Conservation (phyloP, 2,797 vertebrate genomes). For the Toxotes lorentzi region DNA sequence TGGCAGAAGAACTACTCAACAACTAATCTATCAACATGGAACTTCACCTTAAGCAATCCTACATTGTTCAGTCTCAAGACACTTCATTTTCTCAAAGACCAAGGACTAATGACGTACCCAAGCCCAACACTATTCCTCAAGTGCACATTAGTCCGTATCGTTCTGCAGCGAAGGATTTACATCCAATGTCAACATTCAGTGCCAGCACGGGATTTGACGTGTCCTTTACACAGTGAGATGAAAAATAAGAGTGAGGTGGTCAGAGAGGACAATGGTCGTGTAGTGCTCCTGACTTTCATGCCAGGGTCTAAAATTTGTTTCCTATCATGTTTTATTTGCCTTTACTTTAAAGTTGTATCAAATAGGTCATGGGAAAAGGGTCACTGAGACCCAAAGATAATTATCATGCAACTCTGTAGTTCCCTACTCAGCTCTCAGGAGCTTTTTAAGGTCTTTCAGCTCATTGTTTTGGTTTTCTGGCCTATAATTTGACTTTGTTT, state of each 20-base stretch:
- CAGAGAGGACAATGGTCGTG: too few species aligned
- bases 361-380: neutral
- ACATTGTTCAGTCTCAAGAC: constrained; percentile 22
- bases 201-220: neutral
- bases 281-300: neutral
- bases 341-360: neutral
- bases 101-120: neutral
- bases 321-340: neutral
- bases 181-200: neutral
- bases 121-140: neutral
- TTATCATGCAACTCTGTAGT: too few species aligned
- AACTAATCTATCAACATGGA: constrained; percentile 6
- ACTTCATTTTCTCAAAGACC: constrained; percentile 7
- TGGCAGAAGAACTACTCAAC: neutral
- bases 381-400: too few species aligned
- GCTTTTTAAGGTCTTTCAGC: too few species aligned
- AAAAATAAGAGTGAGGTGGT: neutral
- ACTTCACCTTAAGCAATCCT: neutral
- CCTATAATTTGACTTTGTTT: neutral
- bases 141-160: neutral
- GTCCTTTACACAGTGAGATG: neutral
- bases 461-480: too few species aligned
- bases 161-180: neutral
- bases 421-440: too few species aligned
- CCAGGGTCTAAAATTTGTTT: neutral